phyloP scores from a whole-genome alignment of 2,888 invertebrate genomes.

The Nomada goodeniana region DNA sequence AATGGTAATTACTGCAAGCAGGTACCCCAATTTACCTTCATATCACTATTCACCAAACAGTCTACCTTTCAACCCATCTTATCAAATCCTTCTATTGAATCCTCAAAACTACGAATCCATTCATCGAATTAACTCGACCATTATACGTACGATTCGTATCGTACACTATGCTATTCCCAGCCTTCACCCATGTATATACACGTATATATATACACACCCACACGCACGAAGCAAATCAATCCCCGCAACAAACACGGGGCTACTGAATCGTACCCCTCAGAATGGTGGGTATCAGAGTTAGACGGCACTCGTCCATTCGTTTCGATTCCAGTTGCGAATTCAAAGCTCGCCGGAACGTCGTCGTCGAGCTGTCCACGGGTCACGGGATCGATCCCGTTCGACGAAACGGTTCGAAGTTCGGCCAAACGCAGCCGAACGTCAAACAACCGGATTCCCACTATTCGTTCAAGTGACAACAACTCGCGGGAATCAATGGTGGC shows the following conservation, averaged over 20 bases:
- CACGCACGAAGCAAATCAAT: conserved; percentile 28
- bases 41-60: not conserved
- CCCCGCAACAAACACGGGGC: conserved; percentile 12
- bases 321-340: conserved; percentile 26
- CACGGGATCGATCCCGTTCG: conserved; percentile 13
- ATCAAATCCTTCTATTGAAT: not conserved
- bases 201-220: too few species aligned
- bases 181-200: not conserved
- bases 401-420: conserved; percentile 6
- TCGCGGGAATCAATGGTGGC: conserved; percentile 39
- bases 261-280: conserved; percentile 1
- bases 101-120: not conserved
- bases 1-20: too few species aligned
- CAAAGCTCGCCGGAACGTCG: conserved; percentile 24
- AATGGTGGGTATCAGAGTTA: conserved; percentile 19
- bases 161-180: not conserved
- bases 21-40: not conserved
- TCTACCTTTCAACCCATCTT: too few species aligned
- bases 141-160: conserved; percentile 6
- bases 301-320: conserved; percentile 39
- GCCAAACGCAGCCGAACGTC: conserved; percentile 12
- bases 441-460: conserved; percentile 16
- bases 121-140: conserved; percentile 17
- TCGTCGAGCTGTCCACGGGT: not conserved
- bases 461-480: conserved; percentile 14